Evolutionary conservation across 2,113 vertebrate genomes (phyloP), one percentile per base, ranked within the genome.

Genomic region (Tupaia chinensis): DNA sequence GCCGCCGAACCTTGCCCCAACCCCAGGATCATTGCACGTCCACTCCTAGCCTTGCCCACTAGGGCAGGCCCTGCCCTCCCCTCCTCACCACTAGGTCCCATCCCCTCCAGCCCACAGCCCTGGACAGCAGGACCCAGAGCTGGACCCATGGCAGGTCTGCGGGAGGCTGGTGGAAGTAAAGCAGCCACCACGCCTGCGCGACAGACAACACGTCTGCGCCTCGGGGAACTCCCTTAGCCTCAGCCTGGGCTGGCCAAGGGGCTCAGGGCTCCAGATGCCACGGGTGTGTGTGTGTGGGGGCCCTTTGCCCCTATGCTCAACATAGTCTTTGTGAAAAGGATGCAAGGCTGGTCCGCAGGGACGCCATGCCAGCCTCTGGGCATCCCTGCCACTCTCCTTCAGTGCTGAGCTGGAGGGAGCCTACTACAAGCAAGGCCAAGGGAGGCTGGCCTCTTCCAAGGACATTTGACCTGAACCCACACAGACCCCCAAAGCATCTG

Each of bases 71-170:
- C 77, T 0, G 5, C 17, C 32, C 20, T 9, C 7, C 19, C 54
- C 27, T 7, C 10, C 16, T 29, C 6, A 5, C 27, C 7, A 4
- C 14, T 12, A 15, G 54, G 77, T 60, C 32, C 4, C 23, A 56
- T 23, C 61, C 34, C 12, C 15, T 44, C 22, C 27, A 2, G 5
- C 23, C 17, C 22, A 22, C 13, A 4, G 13, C 25, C 34, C 63
- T 11, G 27, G 19, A 20, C 9, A n/a, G 53, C 19, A 58, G 58
- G 77, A 70, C 60, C 63, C 85, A 63, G 29, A 20, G 8, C 53
- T 10, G 20, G 54, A 22, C 34, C 65, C 13, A 6, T 0, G 9
- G 10, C 1, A 0, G 16, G 2, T 65, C 60, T 61, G 22, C 29
- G 22, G 81, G 44, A n/a, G 20, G 25, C 14, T 25, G 53, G 66